These are phyloP conservation scores for Athene noctua DNA, from an alignment of 2,113 vertebrate genomes.

Conservation along the genomic window DNA sequence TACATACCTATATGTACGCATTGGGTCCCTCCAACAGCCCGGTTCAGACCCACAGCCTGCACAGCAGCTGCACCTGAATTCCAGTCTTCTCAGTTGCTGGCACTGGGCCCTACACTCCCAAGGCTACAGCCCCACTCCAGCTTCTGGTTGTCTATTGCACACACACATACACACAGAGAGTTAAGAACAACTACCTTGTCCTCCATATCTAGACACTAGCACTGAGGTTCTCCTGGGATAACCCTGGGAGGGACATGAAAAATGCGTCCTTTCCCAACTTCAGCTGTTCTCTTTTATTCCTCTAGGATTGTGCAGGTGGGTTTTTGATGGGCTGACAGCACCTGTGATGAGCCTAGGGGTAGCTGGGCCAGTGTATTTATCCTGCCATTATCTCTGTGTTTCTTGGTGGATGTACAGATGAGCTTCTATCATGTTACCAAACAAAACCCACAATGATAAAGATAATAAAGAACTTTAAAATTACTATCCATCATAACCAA, in stretches of 20 bases:
- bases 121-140: neutral
- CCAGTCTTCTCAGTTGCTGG: neutral
- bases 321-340: neutral
- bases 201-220: neutral
- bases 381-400: neutral
- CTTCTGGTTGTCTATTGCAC: neutral
- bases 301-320: neutral
- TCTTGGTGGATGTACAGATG: neutral
- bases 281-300: neutral
- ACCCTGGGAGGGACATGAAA: rapidly evolving
- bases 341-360: neutral
- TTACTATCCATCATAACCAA: neutral
- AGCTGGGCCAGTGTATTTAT: neutral
- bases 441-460: neutral
- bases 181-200: neutral
- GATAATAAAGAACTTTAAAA: neutral
- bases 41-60: neutral
- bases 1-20: rapidly evolving
- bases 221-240: rapidly evolving
- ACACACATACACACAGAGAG: neutral
- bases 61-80: neutral
- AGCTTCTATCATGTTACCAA: neutral
- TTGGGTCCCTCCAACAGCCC: neutral
- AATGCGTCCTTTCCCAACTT: neutral
- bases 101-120: no score